A percentile compares a stretch with the other conserved stretches of the same genome.
Evolutionary conservation across 2,888 invertebrate genomes (phyloP).

Genomic region (Sesamia inferens): DNA sequence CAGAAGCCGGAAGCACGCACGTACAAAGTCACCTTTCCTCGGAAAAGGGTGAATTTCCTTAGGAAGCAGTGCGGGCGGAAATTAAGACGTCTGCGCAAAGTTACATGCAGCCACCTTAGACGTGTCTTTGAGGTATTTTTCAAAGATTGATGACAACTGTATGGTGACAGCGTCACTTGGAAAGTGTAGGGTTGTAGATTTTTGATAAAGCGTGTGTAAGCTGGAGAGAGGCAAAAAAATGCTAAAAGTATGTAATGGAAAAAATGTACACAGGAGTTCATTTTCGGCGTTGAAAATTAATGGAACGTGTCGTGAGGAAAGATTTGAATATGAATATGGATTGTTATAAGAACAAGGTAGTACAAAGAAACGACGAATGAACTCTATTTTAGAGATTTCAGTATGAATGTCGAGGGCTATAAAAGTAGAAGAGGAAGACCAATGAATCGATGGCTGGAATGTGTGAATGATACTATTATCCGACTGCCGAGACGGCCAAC

Average conservation of each 20-base stretch:
- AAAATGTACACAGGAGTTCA: neutral
- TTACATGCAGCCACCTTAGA: slow-evolving; percentile 45
- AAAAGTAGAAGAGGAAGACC: too few species aligned
- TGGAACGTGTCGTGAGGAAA: neutral
- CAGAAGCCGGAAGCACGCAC: slow-evolving; percentile 36
- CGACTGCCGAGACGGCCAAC: too few species aligned
- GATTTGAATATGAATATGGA: neutral
- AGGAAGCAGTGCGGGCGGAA: slow-evolving; percentile 62
- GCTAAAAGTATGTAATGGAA: neutral
- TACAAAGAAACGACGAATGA: neutral
- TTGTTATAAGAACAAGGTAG: neutral
- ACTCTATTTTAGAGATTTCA: neutral
- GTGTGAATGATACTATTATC: too few species aligned
- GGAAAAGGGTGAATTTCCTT: slow-evolving; percentile 65
- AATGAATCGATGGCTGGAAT: too few species aligned
- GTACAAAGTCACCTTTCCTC: slow-evolving; percentile 56
- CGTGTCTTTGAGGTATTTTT: slow-evolving; percentile 40
- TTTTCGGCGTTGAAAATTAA: neutral
- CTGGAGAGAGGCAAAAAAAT: neutral
- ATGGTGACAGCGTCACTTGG: slow-evolving; percentile 37
- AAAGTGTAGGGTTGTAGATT: neutral
- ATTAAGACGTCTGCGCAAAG: slow-evolving; percentile 67
- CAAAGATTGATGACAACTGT: slow-evolving; percentile 48
- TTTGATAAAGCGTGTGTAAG: neutral
- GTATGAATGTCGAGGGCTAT: too few species aligned